A percentile compares a stretch with the other conserved stretches of the same genome.
phyloP scores from a whole-genome alignment of 2,797 vertebrate genomes.

The Malurus leucopterus region DNA sequence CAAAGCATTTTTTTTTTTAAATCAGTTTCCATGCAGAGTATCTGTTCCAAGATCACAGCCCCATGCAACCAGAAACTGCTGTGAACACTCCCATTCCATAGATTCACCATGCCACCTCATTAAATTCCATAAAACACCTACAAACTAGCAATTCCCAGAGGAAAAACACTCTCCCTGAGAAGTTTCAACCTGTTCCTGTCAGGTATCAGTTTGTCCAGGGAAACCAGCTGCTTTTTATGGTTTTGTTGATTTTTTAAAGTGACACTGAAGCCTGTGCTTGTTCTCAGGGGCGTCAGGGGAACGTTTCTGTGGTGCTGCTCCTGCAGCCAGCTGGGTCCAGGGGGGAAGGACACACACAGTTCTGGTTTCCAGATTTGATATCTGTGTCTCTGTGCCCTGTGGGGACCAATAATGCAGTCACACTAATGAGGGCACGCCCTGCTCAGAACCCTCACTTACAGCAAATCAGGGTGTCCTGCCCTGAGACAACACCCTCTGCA shows the following conservation, averaged over 20 bases:
- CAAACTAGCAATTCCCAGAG: slow-evolving; percentile 9
- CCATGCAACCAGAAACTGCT: not conserved
- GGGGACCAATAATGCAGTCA: not conserved
- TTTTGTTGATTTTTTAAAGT: not conserved
- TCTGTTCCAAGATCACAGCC: not conserved
- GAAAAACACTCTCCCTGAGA: not conserved
- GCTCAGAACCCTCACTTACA: not conserved
- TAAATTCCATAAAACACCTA: slow-evolving; percentile 11
- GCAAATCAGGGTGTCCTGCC: not conserved
- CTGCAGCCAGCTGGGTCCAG: not conserved
- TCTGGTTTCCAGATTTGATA: not conserved
- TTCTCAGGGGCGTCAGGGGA: not conserved
- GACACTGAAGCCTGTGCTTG: not conserved
- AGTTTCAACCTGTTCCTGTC: not conserved
- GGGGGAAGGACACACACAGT: not conserved
- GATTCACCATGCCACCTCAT: not conserved
- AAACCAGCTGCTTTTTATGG: slow-evolving; percentile 6
- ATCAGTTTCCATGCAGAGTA: not conserved
- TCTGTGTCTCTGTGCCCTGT: not conserved
- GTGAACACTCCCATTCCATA: not conserved
- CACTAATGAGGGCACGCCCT: not conserved
- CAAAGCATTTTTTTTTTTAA: not conserved
- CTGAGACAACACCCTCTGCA: not conserved
- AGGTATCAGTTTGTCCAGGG: not conserved
- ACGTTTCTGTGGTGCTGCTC: accelerated